These are phyloP conservation scores for Echinometra lucunter DNA, from an alignment of 53 echinoderm and acorn worm genomes.

Conservation along the genomic window DNA sequence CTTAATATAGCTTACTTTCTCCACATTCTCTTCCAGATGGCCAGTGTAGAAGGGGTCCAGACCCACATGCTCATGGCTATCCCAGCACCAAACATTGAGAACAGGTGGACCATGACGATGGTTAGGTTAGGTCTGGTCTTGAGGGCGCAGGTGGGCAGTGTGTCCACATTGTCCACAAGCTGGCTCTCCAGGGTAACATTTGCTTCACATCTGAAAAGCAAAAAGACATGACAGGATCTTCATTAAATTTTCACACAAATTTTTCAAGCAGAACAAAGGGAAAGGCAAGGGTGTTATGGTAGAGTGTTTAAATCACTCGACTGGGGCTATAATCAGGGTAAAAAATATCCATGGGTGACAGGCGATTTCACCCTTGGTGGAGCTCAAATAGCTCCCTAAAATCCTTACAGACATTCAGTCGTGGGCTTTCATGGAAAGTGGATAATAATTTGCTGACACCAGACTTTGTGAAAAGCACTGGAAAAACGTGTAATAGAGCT, in stretches of 20 bases:
- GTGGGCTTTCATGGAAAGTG: too few relatives aligned
- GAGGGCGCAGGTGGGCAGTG: slow-evolving; percentile 77
- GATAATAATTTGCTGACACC: too few relatives aligned
- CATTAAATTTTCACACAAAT: neutral
- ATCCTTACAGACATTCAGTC: too few relatives aligned
- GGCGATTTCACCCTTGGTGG: too few relatives aligned
- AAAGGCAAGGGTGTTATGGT: too few relatives aligned
- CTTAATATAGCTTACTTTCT: slow-evolving; percentile 80
- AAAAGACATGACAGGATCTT: neutral
- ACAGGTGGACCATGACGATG: slow-evolving; percentile 89
- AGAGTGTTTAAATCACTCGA: too few relatives aligned
- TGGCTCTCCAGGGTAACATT: slow-evolving; percentile 86
- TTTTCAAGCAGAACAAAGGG: neutral
- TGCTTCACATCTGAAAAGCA: slow-evolving; percentile 84
- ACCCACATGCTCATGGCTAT: slow-evolving; percentile 99
- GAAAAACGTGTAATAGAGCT: too few relatives aligned
- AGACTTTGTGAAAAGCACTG: too few relatives aligned
- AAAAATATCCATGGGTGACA: too few relatives aligned
- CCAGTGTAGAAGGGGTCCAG: slow-evolving; percentile 90
- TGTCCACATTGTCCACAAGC: slow-evolving; percentile 56
- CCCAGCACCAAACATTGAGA: slow-evolving; percentile 98
- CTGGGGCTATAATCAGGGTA: too few relatives aligned
- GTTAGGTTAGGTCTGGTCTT: slow-evolving; percentile 83
- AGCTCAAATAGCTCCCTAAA: too few relatives aligned
- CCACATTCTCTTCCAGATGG: slow-evolving; percentile 94